Conservation (phyloP, 2,888 invertebrate genomes). For the Aleiodes leptofemur region DNA sequence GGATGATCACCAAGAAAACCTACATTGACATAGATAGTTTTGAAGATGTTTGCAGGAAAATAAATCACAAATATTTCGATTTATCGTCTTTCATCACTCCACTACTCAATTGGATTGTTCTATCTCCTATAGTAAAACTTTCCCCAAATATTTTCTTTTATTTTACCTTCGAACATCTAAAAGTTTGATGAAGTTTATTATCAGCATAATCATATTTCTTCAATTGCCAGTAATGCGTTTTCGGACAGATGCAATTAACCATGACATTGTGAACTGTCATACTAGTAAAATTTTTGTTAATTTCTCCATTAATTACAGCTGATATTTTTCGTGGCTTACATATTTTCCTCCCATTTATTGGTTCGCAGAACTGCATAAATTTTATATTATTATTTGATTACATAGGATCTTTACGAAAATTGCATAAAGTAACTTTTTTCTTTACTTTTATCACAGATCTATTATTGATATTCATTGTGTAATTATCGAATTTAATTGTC, state of each 20-base stretch:
- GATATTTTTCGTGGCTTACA: slow-evolving; percentile 74
- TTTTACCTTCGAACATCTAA: slow-evolving; percentile 75
- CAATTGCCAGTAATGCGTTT: slow-evolving; percentile 77
- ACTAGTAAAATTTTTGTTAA: slow-evolving; percentile 72
- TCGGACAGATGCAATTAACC: slow-evolving; percentile 77
- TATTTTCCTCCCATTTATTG: slow-evolving; percentile 73
- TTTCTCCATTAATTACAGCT: slow-evolving; percentile 74
- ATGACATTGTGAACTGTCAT: slow-evolving; percentile 74
- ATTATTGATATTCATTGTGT: slow-evolving; percentile 78
- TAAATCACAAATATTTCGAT: too few species aligned
- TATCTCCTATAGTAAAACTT: too few species aligned
- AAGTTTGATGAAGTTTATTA: slow-evolving; percentile 69
- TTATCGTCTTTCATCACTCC: too few species aligned
- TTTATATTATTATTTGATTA: background rate
- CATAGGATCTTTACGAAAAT: background rate
- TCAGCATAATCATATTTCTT: slow-evolving; percentile 66
- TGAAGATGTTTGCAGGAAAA: too few species aligned
- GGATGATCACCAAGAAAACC: too few species aligned
- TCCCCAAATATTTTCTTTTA: background rate
- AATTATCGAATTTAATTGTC: slow-evolving; percentile 73
- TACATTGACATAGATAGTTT: too few species aligned
- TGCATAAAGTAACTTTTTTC: background rate
- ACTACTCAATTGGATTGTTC: too few species aligned
- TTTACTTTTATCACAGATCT: slow-evolving; percentile 80
- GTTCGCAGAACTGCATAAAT: slow-evolving; percentile 77